A percentile compares a stretch with the other conserved stretches of the same genome.
Evolutionary conservation across 2,888 invertebrate species (phyloP).

Genomic region (Empis livida): DNA sequence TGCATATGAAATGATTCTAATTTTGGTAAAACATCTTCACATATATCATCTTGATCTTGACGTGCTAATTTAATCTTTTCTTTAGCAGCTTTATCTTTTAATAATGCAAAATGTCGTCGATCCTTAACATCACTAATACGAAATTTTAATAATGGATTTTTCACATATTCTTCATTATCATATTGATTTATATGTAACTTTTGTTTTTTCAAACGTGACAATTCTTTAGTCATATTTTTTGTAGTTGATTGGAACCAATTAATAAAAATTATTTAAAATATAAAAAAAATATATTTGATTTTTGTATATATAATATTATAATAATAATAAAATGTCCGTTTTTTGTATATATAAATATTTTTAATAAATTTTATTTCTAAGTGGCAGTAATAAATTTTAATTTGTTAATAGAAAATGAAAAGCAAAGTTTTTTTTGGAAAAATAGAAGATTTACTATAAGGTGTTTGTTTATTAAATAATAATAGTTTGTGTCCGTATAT

Average conservation of each 20-base stretch:
- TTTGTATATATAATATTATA: too few relatives aligned
- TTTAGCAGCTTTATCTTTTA: conserved; percentile 27
- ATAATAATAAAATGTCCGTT: too few relatives aligned
- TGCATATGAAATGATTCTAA: conserved; percentile 41
- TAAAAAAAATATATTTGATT: too few relatives aligned
- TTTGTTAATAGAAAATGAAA: too few relatives aligned
- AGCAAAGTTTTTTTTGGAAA: too few relatives aligned
- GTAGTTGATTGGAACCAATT: too few relatives aligned
- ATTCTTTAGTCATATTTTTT: conserved; percentile 20
- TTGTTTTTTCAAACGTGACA: conserved; percentile 29
- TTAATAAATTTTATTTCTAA: too few relatives aligned
- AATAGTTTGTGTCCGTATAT: too few relatives aligned
- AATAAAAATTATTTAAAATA: not conserved
- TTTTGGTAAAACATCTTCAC: conserved; percentile 37
- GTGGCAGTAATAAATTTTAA: too few relatives aligned
- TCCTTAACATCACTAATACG: conserved; percentile 29
- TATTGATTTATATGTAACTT: conserved; percentile 22
- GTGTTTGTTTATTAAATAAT: too few relatives aligned
- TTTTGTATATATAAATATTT: too few relatives aligned
- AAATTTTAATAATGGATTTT: conserved; percentile 31
- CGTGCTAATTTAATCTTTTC: conserved; percentile 26
- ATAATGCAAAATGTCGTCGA: conserved; percentile 26
- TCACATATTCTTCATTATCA: conserved; percentile 32
- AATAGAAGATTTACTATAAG: too few relatives aligned
- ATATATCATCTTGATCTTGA: conserved; percentile 14